A percentile compares a stretch with the other conserved stretches of the same genome.
These are phyloP conservation scores for Cyclopterus lumpus DNA, from an alignment of 2,797 vertebrate species.

Conservation along the genomic window DNA sequence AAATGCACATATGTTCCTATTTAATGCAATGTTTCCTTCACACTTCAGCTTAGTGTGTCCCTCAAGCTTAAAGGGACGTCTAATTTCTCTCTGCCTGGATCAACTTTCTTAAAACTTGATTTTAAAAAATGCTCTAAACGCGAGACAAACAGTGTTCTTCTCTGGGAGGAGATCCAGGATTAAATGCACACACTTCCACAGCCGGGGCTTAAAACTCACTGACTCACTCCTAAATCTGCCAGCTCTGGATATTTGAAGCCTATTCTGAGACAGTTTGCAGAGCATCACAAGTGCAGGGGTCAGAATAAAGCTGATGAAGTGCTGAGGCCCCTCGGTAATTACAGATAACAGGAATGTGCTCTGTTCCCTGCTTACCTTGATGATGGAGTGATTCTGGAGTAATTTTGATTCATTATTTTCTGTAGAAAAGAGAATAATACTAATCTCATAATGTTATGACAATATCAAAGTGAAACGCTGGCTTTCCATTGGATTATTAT, in stretches of 20 bases:
- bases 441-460: constrained; percentile 26
- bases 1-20: background rate
- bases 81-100: constrained; percentile 42
- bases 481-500: constrained; percentile 3
- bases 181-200: constrained; percentile 56
- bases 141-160: constrained; percentile 26
- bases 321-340: constrained; percentile 48
- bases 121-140: constrained; percentile 40
- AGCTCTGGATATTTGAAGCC: constrained; percentile 45
- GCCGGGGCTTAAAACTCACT: constrained; percentile 56
- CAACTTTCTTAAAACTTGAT: constrained; percentile 37
- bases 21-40: constrained; percentile 20
- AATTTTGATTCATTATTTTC: constrained; percentile 11
- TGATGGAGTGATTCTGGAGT: constrained; percentile 19
- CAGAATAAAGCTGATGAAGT: constrained; percentile 55
- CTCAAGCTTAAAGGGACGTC: constrained; percentile 34
- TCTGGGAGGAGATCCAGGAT: constrained; percentile 55
- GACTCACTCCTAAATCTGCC: constrained; percentile 49
- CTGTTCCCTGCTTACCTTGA: constrained; percentile 15
- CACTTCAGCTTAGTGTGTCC: constrained; percentile 11
- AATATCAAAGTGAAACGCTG: constrained; percentile 26
- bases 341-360: constrained; percentile 32
- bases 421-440: constrained; percentile 24
- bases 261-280: constrained; percentile 45
- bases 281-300: constrained; percentile 52